Percentiles rank a stretch among this genome's conserved stretches.
Conservation (phyloP, 2,797 vertebrate species). For the Danio choprae region DNA sequence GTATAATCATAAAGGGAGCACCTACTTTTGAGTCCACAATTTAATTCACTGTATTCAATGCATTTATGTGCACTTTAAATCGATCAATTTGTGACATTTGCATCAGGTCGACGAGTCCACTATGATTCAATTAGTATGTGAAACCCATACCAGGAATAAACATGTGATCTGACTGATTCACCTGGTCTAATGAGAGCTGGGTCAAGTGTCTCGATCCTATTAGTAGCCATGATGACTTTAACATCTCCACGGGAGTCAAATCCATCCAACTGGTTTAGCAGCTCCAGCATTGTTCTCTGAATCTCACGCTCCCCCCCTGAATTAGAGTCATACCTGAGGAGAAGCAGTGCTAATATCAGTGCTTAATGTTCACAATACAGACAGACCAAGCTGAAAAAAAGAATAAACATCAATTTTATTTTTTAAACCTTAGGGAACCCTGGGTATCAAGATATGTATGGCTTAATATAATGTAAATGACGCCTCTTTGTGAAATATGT, state of each 20-base stretch:
- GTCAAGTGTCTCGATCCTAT: slow-evolving; percentile 96
- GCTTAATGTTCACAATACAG: background rate
- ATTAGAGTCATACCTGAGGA: slow-evolving; percentile 93
- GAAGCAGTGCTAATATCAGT: background rate
- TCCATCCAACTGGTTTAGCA: slow-evolving; percentile 95
- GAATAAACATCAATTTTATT: too few relatives aligned
- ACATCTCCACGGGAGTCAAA: slow-evolving; percentile 97
- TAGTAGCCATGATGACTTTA: slow-evolving; percentile 99
- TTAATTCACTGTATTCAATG: background rate
- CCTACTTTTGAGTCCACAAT: background rate
- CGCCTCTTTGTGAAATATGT: too few relatives aligned
- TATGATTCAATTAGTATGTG: slow-evolving; percentile 7
- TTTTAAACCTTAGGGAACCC: too few relatives aligned
- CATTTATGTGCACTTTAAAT: background rate
- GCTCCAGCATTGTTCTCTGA: slow-evolving; percentile 96
- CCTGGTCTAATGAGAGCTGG: slow-evolving; percentile 97
- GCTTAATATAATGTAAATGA: too few relatives aligned
- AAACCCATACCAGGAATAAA: slow-evolving; percentile 11
- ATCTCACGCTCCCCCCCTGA: slow-evolving; percentile 97
- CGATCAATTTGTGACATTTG: slow-evolving; percentile 9
- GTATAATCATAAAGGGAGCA: slow-evolving; percentile 19
- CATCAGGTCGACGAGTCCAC: background rate
- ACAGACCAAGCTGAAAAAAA: background rate
- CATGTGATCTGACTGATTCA: slow-evolving; percentile 58
- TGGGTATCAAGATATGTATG: too few relatives aligned